Percentiles rank a stretch among this genome's conserved stretches.
phyloP scores from a whole-genome alignment of 2,113 vertebrate genomes.

The Microcebus jonahi region DNA sequence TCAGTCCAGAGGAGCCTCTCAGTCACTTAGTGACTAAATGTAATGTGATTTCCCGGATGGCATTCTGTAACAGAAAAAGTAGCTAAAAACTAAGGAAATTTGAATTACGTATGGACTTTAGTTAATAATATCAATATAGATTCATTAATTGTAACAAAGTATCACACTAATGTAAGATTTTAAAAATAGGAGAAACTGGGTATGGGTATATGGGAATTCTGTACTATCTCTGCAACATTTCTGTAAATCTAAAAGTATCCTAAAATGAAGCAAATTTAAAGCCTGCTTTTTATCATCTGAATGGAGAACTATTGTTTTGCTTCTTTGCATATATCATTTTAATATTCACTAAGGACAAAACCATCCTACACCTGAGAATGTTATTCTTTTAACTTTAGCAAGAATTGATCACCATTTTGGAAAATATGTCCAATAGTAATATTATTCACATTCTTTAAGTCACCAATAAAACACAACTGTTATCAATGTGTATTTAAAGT shows the following conservation, averaged over 20 bases:
- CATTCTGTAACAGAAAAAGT: not conserved
- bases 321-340: not conserved
- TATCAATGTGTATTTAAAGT: not conserved
- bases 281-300: not conserved
- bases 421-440: not conserved
- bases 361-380: not conserved
- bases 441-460: not conserved
- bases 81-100: not conserved
- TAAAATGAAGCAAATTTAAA: not conserved
- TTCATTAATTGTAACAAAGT: not conserved
- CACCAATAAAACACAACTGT: not conserved
- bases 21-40: not conserved
- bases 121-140: not conserved
- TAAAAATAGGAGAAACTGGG: not conserved
- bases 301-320: not conserved
- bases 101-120: not conserved
- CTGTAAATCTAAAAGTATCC: not conserved
- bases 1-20: not conserved
- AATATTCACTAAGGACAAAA: slow-evolving; percentile 19
- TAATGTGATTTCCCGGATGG: not conserved
- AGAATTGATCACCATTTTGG: slow-evolving; percentile 10
- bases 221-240: not conserved
- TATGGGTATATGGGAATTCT: not conserved
- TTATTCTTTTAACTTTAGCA: not conserved
- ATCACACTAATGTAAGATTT: not conserved